phyloP scores from a whole-genome alignment of 1,140 invertebrate species.

The Amphibalanus amphitrite region DNA sequence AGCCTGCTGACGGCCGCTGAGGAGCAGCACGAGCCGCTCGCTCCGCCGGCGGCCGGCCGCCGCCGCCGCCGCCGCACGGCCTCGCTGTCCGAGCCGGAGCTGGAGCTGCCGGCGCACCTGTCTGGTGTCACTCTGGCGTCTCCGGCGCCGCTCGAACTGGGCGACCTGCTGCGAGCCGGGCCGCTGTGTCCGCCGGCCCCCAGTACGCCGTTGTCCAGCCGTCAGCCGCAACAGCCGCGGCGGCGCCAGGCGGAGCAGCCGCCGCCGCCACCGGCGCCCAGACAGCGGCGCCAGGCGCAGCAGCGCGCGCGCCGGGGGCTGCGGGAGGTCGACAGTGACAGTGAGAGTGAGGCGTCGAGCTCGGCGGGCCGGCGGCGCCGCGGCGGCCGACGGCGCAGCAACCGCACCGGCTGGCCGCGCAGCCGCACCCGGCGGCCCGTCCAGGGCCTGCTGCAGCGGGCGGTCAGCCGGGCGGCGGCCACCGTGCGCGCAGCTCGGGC shows the following conservation, averaged over 20 bases:
- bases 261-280: too few relatives aligned
- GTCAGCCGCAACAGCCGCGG: neutral
- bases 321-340: neutral
- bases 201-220: neutral
- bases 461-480: neutral
- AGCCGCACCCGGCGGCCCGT: neutral
- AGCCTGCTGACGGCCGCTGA: neutral
- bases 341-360: neutral
- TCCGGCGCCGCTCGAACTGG: neutral
- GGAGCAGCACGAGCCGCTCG: neutral
- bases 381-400: neutral
- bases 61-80: neutral
- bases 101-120: neutral
- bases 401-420: neutral
- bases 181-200: neutral
- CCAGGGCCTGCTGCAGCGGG: neutral
- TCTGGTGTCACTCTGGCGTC: neutral
- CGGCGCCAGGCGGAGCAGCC: too few relatives aligned
- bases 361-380: too few relatives aligned
- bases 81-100: neutral
- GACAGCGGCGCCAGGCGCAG: too few relatives aligned
- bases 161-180: neutral
- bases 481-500: neutral
- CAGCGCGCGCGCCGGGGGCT: too few relatives aligned
- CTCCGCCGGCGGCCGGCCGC: too few relatives aligned